Evolutionary conservation across 2,113 vertebrate species (phyloP), one percentile per base, ranked within the genome.

Genomic region (Clarias macrocephalus): DNA sequence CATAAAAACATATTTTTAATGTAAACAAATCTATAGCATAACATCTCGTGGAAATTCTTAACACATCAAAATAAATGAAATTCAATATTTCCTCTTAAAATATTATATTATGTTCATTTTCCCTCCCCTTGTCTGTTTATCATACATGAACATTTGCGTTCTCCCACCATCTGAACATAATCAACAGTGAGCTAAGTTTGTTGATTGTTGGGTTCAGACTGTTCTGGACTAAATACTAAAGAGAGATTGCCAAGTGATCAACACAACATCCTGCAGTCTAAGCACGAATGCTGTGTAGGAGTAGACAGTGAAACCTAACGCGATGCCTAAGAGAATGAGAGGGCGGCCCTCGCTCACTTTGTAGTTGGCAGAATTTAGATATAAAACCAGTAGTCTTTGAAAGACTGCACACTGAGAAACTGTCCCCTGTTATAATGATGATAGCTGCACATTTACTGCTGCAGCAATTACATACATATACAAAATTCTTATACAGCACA

Each of bases 201-300:
- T 86, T 86, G 85, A 80, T 59, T 37, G 28, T 48, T 56, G 85
- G 72, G 63, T 86, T 81, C 56, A 86, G 30, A 54, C 52, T 66
- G 19, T 28, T 25, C 65, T 68, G 52, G 65, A 66, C 42, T 66
- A 81, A 66, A 80, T 70, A 66, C 54, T 7, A 59, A 54, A 48
- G 77, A 63, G 54, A 70, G 30, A 72, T 72, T 28, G 65, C 85
- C 85, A 86, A 81, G 85, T 42, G 63, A 81, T 86, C 63, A 81
- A 21, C 63, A 86, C 9, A 60, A 66, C 65, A 57, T 70, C 66
- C 85, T 60, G 28, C 48, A 81, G 63, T 72, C 65, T 56, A 60
- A 54, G 75, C 85, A 86, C 52, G 23, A 70, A 86, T 28, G 37
- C 65, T 81, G 65, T 81, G 85, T 80, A 80, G 48, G 63, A 81